Base-by-base conservation (phyloP, 2,888 invertebrate genomes). In the Gasteruption jaculator region DNA sequence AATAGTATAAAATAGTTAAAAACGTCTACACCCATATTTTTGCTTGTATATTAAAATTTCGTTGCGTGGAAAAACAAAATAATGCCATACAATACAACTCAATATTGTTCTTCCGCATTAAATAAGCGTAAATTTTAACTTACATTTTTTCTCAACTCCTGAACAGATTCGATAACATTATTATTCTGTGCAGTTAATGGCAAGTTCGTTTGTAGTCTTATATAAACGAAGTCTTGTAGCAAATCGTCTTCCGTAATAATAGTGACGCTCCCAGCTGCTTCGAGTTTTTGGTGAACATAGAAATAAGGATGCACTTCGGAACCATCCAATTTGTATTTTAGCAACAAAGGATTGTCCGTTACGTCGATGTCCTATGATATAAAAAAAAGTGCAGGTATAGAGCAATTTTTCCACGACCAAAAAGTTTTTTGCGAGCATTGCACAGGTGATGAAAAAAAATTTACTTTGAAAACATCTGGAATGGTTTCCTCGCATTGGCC, bases 301-400 rank as follows among this genome's bases (percentile, higher is more conserved):
- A 85, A 81, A 50, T 81, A 81, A 8, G 85, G 78, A 58, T 79
- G 76, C 54, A 86, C 69, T 10, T 78, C 76, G 14, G 73, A 70
- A n/a, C 76, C 71, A 11, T 78, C 75, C 46, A 78, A 68, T 14
- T 73, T 74, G 53, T 77, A 75, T 42, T 75, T 74, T 27, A 88
- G 71, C 37, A 86, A 74, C 42, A 87, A 73, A 3, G 87, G 87
- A 71, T 86, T 87, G 60, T 88, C 87, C 36, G 87, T 87, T 56
- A 87, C 83, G 63, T 86, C 84, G 42, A 88, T 82, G 70, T 85
- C 81, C 77, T 78, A 51, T 32, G 49, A 40, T 35, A 41, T 34
- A 30, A 3, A 21, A 43, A 48, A 30, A 38, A 29, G 31, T 38
- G 7, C 18, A 14, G 3, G 18, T 33, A 15, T 20, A 32, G n/a